A percentile compares a stretch with the other conserved stretches of the same genome.
Conservation (phyloP, 2,113 vertebrate genomes). For the Rutilus rutilus region DNA sequence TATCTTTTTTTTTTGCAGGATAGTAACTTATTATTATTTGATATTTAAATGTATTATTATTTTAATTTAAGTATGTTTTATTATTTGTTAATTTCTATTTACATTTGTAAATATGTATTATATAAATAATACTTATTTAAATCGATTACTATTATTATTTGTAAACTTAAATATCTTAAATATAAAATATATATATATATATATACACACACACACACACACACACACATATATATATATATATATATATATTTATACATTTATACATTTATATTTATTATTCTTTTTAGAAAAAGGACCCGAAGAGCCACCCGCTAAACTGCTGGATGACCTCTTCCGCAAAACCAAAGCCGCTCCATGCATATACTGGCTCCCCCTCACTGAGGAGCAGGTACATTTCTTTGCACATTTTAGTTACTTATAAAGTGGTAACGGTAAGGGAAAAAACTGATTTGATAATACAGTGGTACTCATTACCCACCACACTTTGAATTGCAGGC, state of each 20-base stretch:
- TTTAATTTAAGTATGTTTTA: too few species aligned
- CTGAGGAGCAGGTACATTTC: constrained; percentile 82
- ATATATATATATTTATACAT: too few species aligned
- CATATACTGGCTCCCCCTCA: constrained; percentile 92
- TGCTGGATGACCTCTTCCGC: constrained; percentile 88
- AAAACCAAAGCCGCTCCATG: constrained; percentile 91
- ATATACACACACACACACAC: too few species aligned
- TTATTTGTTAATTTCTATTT: too few species aligned
- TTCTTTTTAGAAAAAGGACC: constrained; percentile 73
- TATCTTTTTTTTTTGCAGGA: not conserved
- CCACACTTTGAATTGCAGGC: constrained; percentile 54
- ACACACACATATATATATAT: too few species aligned
- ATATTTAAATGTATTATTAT: not conserved
- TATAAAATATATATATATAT: not conserved
- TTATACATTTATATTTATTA: not conserved
- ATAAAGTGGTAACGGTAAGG: not conserved
- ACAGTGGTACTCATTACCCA: not conserved
- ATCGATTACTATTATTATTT: too few species aligned
- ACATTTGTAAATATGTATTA: too few species aligned
- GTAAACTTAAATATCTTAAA: too few species aligned
- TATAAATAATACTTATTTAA: too few species aligned
- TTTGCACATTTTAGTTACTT: not conserved
- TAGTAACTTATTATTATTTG: not conserved
- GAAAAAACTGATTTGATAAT: not conserved
- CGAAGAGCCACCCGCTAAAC: constrained; percentile 88